Evolutionary conservation across 2,113 vertebrate genomes (phyloP), one percentile per base, ranked within the genome.

Genomic region (Taxidea taxus): DNA sequence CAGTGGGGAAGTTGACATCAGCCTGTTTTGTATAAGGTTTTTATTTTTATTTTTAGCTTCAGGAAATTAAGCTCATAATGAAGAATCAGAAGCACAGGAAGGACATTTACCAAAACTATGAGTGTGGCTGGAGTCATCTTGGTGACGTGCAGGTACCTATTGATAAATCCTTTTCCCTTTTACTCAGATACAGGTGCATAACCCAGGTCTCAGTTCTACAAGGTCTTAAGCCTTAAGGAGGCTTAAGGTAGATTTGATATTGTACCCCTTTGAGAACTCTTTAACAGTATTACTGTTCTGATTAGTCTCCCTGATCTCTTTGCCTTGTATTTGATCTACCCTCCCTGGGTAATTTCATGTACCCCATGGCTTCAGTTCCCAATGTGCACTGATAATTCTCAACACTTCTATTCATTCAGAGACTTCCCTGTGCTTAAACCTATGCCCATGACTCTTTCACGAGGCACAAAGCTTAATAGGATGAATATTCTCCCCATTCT

Each of bases 31-130:
- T 77, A 23, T 72, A 72, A 93, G 7, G 3, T 18, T 70, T 82
- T 87, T 89, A 72, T 87, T 87, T 86, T 91, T 80, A 85, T 54
- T 91, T 90, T 93, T 90, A 72, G 88, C 21, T 21, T 86, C 88
- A 66, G 70, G 64, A 95, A 94, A 96, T 86, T 42, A 85, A 77
- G 20, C 34, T 83, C 44, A 49, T 72, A 80, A 78, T 68, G 83
- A 54, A 60, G 37, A 96, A 90, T 49, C 16, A 54, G 27, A 31
- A 42, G 3, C 49, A 68, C 23, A 72, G 7, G 34, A 39, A 82
- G 18, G 27, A 74, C 21, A 18, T 4, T 81, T 18, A 75, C 2
- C 51, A 70, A 91, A 84, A 42, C 7, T 49, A 25, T 64, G 34
- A 75, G 25, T 44, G 21, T 47, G 39, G 10, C 60, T 47, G n/a